These are phyloP conservation scores for Alfaro cultratus DNA, from an alignment of 2,797 vertebrate genomes.

Conservation along the genomic window DNA sequence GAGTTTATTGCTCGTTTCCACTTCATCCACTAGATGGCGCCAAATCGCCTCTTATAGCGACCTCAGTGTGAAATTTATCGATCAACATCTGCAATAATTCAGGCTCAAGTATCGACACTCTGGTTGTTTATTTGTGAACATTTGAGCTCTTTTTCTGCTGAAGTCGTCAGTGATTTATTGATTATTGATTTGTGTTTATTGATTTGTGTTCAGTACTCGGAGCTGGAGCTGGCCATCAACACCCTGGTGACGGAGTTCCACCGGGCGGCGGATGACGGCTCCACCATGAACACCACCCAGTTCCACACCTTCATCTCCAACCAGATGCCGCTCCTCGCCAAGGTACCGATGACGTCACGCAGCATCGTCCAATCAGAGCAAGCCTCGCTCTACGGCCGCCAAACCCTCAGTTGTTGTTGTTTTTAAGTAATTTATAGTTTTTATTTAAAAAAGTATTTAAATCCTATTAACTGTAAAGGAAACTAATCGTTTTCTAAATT, in stretches of 20 bases:
- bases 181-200: not conserved
- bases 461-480: no score
- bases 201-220: slow-evolving; percentile 69
- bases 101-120: not conserved
- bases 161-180: not conserved
- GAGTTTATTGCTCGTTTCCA: not conserved
- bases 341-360: slow-evolving; percentile 56
- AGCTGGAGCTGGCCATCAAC: slow-evolving; percentile 78
- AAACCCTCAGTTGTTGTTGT: no score
- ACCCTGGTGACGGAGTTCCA: slow-evolving; percentile 76
- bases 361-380: slow-evolving; percentile 4
- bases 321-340: slow-evolving; percentile 67
- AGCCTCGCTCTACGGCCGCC: no score
- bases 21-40: not conserved
- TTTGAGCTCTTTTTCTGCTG: not conserved
- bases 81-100: no score
- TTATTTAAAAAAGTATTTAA: no score
- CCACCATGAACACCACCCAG: slow-evolving; percentile 73
- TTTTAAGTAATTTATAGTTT: no score
- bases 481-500: no score
- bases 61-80: not conserved
- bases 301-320: slow-evolving; percentile 74
- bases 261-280: slow-evolving; percentile 50
- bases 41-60: not conserved
- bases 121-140: not conserved